These are phyloP conservation scores for Ceramica pisi DNA, from an alignment of 2,888 invertebrate genomes.

Conservation along the genomic window DNA sequence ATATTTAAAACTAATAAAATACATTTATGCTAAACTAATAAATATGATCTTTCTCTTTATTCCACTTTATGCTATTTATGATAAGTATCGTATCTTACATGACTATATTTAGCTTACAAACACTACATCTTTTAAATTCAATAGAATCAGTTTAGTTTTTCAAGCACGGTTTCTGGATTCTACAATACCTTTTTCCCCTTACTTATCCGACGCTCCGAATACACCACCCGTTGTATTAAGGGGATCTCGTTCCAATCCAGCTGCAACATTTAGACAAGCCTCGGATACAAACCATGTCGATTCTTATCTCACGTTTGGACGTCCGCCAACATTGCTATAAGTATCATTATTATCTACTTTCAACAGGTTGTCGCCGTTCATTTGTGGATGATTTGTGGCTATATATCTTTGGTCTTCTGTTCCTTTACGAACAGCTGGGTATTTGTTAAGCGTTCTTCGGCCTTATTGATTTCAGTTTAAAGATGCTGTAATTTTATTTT, in stretches of 20 bases:
- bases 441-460: not conserved
- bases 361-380: conserved; percentile 62
- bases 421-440: not conserved
- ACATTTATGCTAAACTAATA: no score
- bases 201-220: not conserved
- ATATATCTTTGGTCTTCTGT: conserved; percentile 10
- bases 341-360: conserved; percentile 42
- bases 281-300: conserved; percentile 33
- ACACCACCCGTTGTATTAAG: not conserved
- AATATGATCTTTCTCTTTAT: no score
- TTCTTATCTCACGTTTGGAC: conserved; percentile 47
- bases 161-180: not conserved
- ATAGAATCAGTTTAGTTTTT: not conserved
- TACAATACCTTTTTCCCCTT: not conserved
- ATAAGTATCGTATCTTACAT: not conserved
- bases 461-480: not conserved
- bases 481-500: not conserved
- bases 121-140: not conserved
- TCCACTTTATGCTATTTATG: no score
- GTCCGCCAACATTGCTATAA: conserved; percentile 47
- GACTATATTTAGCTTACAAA: not conserved
- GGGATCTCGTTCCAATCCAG: not conserved
- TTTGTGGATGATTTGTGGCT: conserved; percentile 40
- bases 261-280: conserved; percentile 21
- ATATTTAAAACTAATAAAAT: no score